Percentiles rank a stretch among this genome's conserved stretches.
Evolutionary conservation across 2,113 vertebrate species (phyloP).

Genomic region (Ptychochromis oligacanthus): DNA sequence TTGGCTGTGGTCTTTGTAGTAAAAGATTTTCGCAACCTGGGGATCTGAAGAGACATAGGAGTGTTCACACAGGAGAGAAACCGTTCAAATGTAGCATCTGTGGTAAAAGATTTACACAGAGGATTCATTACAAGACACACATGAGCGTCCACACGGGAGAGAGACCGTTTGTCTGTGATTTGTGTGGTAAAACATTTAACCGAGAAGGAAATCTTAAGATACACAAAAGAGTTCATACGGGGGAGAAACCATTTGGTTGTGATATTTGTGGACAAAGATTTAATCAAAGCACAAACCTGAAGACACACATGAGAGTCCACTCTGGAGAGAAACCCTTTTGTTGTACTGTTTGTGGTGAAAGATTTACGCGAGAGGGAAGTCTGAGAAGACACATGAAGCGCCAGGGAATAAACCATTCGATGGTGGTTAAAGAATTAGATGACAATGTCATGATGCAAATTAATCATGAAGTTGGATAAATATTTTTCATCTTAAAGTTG

Average conservation of each 20-base stretch:
- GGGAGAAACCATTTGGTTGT: neutral
- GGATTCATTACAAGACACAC: too few relatives aligned
- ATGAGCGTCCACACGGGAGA: neutral
- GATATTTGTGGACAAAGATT: conserved; percentile 1
- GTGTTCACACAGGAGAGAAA: too few relatives aligned
- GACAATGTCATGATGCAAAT: neutral
- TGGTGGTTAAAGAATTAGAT: neutral
- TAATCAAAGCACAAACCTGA: conserved; percentile 4
- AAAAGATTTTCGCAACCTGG: too few relatives aligned
- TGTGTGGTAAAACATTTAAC: neutral
- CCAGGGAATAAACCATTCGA: neutral
- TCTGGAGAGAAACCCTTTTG: neutral
- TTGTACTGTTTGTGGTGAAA: neutral
- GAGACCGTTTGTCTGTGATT: neutral
- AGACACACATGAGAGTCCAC: neutral
- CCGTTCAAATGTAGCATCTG: too few relatives aligned
- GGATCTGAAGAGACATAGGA: too few relatives aligned
- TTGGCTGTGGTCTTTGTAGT: too few relatives aligned
- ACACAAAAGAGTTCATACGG: neutral
- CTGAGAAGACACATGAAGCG: neutral
- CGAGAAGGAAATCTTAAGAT: neutral
- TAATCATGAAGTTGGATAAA: neutral
- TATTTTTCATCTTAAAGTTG: neutral
- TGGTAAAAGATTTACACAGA: too few relatives aligned
- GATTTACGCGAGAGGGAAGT: neutral